Base-by-base conservation (phyloP, 2,888 invertebrate species). In the Spatulosminthurus flaviceps region DNA sequence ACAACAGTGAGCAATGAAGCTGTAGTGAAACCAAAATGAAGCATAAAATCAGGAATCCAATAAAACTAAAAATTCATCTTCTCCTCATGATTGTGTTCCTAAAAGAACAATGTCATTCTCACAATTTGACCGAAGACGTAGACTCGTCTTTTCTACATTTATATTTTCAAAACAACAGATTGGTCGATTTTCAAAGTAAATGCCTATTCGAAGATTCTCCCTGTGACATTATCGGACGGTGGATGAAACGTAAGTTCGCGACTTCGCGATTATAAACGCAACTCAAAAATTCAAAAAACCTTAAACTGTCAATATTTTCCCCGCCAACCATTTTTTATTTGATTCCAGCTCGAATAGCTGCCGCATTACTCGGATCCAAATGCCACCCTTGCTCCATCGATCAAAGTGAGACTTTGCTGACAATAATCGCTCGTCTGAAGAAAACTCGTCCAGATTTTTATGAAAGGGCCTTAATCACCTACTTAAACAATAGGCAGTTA, bases 191-290 rank as follows among this genome's bases (percentile, higher is more conserved):
- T 16, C 74, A 74, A 26, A 74, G 42, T 28, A 51, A 42, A 26
- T 74, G 74, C n/a, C 60, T 74, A 1, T 74, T 74, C 22, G 74
- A 60, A 29, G 29, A 61, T 19, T 22, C 60, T 7, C 74, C 74
- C 21, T 74, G 74, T 74, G 74, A 74, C 26, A 51, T 74, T 19
- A 21, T 74, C 1, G 74, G 74, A 11, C 43, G 61, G 22, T 74
- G 74, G 74, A 7, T 74, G 28, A 74, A 74, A 24, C 74, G 74
- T 74, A 61, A 74, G 74, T 4, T n/a, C n/a, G n/a, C n/a, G 19
- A 69, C 24, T 28, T 69, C n/a, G 28, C 11, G 26, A 19, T 26
- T 69, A 19, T 22, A 28, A 69, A 26, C 26, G 28, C n/a, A n/a
- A 69, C 7, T 28, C 9, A 69, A 69, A 69, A 11, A 24, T 9